Evolutionary conservation across 1,140 invertebrate genomes (phyloP).

Genomic region (Zaprionus camerounensis): DNA sequence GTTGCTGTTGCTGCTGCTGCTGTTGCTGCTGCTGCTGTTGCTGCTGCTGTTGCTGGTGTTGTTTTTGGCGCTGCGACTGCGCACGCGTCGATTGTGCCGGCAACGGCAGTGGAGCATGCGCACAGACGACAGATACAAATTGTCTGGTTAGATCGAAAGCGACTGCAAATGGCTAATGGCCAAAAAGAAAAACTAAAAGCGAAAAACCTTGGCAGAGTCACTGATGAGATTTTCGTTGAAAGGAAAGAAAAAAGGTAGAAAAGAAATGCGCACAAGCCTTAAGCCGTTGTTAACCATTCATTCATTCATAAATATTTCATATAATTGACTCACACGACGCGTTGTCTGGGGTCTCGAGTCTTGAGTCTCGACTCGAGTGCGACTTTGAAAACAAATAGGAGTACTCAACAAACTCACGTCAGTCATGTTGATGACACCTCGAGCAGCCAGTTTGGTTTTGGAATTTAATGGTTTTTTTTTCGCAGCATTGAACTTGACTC

Average conservation of each 20-base stretch:
- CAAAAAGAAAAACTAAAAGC: conserved; percentile 26
- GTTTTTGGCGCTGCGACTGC: conserved; percentile 53
- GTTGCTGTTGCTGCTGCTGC: too few species aligned
- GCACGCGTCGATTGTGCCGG: conserved; percentile 63
- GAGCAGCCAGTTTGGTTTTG: conserved; percentile 38
- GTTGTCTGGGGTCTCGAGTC: conserved; percentile 29
- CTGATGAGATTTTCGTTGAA: conserved; percentile 38
- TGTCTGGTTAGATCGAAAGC: conserved; percentile 58
- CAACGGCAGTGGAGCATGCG: conserved; percentile 7
- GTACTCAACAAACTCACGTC: conserved; percentile 56
- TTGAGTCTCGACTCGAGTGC: background rate
- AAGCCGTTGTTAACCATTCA: conserved; percentile 42
- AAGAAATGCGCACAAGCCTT: conserved; percentile 31
- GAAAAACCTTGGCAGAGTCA: conserved; percentile 28
- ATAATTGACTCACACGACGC: conserved; percentile 73
- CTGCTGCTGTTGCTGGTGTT: conserved; percentile 17
- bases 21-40: conserved; percentile 15
- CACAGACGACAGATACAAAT: conserved; percentile 68
- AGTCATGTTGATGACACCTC: conserved; percentile 64
- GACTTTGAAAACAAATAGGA: conserved; percentile 57
- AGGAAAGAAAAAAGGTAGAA: conserved; percentile 15
- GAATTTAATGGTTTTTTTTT: conserved; percentile 24
- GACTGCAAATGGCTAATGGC: conserved; percentile 56
- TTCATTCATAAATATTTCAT: conserved; percentile 76
- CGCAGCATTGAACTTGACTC: conserved; percentile 72